A percentile compares a stretch with the other conserved stretches of the same genome.
These are phyloP conservation scores for Trididemnum miniatum DNA, from an alignment of 23 tunicate genomes.

Conservation along the genomic window DNA sequence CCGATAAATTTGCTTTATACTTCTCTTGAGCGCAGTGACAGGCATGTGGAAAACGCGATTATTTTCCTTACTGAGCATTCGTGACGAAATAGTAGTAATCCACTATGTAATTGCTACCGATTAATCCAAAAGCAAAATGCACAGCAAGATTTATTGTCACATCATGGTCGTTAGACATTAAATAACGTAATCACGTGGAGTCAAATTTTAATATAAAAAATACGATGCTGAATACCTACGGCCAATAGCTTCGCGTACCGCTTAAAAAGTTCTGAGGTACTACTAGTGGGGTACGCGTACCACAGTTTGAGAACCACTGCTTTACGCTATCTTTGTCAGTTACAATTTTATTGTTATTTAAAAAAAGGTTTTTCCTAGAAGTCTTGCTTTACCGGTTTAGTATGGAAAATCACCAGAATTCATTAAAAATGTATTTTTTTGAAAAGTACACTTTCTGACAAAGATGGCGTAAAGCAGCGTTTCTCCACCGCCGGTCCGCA, in stretches of 20 bases:
- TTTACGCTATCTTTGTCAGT: too few relatives aligned
- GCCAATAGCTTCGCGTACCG: conserved; percentile 16
- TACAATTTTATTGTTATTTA: too few relatives aligned
- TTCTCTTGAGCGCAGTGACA: conserved; percentile 21
- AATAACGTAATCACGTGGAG: too few relatives aligned
- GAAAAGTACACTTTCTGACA: too few relatives aligned
- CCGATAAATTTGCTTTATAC: conserved; percentile 21
- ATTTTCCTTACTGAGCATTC: conserved; percentile 17
- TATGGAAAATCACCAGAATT: too few relatives aligned
- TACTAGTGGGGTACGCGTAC: conserved; percentile 5
- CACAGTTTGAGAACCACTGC: conserved; percentile 20
- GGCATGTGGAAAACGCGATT: conserved; percentile 17
- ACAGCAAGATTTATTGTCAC: background rate
- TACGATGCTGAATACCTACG: conserved; percentile 6
- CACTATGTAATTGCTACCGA: conserved; percentile 24
- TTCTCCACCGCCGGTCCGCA: too few relatives aligned
- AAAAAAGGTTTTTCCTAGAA: too few relatives aligned
- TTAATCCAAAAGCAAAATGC: conserved; percentile 18
- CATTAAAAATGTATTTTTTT: too few relatives aligned
- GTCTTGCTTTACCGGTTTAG: too few relatives aligned
- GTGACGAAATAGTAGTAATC: conserved; percentile 25
- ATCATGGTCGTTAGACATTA: conserved; percentile 7
- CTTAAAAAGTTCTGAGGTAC: background rate
- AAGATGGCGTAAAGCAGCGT: too few relatives aligned
- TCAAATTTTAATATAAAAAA: too few relatives aligned